A percentile compares a stretch with the other conserved stretches of the same genome.
Evolutionary conservation across 1,140 invertebrate species (phyloP).

Genomic region (Trachelipus rathkii): DNA sequence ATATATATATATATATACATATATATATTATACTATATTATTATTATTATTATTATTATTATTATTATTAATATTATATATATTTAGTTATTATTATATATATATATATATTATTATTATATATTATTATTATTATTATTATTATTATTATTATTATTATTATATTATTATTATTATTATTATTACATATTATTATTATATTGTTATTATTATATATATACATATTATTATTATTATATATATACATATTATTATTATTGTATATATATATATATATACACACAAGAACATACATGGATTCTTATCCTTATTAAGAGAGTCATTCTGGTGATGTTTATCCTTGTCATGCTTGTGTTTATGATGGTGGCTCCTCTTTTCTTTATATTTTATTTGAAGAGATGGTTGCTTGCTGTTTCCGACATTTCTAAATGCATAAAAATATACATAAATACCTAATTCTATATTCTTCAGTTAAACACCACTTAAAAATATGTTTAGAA

Average conservation of each 20-base stretch:
- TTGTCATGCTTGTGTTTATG: neutral
- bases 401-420: neutral
- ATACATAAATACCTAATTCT: neutral
- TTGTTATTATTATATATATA: conserved; percentile 13
- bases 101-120: too few species aligned
- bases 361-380: neutral
- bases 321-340: neutral
- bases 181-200: too few species aligned
- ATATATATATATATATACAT: too few species aligned
- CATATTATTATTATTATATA: conserved; percentile 28
- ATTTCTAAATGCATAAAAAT: neutral
- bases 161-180: too few species aligned
- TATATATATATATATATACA: conserved; percentile 10
- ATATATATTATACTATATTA: too few species aligned
- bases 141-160: too few species aligned
- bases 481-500: too few species aligned
- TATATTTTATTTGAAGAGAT: neutral
- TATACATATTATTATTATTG: conserved; percentile 21
- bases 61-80: too few species aligned
- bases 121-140: too few species aligned
- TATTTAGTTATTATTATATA: too few species aligned
- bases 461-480: neutral
- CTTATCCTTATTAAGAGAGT: neutral
- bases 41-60: too few species aligned
- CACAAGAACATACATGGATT: neutral